Conservation (phyloP, 2,113 vertebrate species). For the Colius striatus region DNA sequence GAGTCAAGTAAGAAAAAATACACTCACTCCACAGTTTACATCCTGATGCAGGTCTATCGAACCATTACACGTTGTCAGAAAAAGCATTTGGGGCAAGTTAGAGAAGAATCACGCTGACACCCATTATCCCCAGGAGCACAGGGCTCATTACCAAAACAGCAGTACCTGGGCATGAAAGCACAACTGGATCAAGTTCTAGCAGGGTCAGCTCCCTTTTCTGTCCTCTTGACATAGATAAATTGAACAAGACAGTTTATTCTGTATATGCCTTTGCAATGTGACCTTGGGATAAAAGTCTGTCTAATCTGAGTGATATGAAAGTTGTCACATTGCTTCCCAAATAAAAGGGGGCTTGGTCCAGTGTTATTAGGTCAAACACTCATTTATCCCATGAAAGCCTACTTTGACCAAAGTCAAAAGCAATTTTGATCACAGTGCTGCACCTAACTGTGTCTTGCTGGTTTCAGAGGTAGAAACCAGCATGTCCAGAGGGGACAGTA, state of each 20-base stretch:
- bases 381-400: not conserved
- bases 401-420: not conserved
- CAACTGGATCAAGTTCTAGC: not conserved
- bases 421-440: not conserved
- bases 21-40: not conserved
- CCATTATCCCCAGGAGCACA: not conserved
- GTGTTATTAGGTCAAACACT: not conserved
- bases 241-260: not conserved
- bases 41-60: accelerated
- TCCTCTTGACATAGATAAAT: not conserved
- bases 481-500: not conserved
- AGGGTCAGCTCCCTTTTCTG: not conserved
- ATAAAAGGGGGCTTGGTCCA: not conserved
- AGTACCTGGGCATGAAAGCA: not conserved
- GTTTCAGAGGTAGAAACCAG: not conserved
- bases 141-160: not conserved
- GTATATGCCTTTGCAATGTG: not conserved
- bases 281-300: not conserved
- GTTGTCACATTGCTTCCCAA: not conserved
- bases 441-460: not conserved
- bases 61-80: not conserved
- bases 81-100: not conserved
- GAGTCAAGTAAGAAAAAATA: not conserved
- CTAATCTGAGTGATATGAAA: not conserved
- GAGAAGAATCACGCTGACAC: not conserved